Percentiles rank a stretch among this genome's conserved stretches.
Conservation (phyloP, 2,797 vertebrate genomes). For the Aratinga solstitialis region DNA sequence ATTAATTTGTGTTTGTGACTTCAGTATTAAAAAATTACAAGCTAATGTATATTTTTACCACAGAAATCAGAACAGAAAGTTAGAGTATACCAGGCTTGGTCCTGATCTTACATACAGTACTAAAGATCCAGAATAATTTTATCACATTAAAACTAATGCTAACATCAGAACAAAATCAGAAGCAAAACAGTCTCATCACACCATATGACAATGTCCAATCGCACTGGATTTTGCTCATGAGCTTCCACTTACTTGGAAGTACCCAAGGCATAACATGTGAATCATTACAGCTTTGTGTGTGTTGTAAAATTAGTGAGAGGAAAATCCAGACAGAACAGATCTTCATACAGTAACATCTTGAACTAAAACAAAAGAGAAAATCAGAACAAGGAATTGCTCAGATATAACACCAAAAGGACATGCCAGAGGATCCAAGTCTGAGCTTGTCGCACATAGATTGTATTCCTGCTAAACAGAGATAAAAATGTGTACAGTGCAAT, state of each 20-base stretch:
- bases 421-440: neutral
- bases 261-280: neutral
- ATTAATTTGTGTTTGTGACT: neutral
- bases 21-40: neutral
- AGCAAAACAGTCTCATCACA: neutral
- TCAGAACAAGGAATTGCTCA: neutral
- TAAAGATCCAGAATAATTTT: neutral
- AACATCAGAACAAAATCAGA: neutral
- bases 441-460: neutral
- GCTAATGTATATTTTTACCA: neutral
- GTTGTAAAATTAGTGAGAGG: neutral
- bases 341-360: neutral
- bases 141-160: neutral
- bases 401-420: neutral
- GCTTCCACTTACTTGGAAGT: neutral
- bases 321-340: neutral
- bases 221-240: neutral
- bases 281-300: neutral
- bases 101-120: neutral
- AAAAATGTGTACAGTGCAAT: neutral
- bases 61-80: neutral
- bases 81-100: neutral
- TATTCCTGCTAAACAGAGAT: constrained; percentile 1
- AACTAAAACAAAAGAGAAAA: neutral
- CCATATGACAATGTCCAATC: neutral